Base-by-base conservation (phyloP, 2,888 invertebrate genomes). In the Craniophora ligustri region DNA sequence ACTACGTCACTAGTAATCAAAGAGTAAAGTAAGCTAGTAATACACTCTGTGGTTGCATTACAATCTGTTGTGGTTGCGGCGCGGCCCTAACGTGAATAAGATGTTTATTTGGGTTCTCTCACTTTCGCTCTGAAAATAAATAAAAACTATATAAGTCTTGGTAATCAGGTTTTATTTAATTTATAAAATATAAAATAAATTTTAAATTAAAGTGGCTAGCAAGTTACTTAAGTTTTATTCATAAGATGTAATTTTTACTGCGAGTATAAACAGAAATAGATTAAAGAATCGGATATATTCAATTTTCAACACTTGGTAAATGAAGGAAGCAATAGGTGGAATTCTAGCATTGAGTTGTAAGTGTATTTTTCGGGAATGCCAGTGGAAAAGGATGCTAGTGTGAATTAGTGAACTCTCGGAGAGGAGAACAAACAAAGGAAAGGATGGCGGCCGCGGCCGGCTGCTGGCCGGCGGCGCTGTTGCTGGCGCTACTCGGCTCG, bases 191-290 rank as follows among this genome's bases (percentile, higher is more conserved):
- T 3, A 18, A 10, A 7, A 13, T 35, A 7, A 3, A 23, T 7
- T 13, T 16, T 31, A 1, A 35, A 13, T 23, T 7, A 3, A 21
- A 38, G 46, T 46, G 46, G 26, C 18, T 32, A 48, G 46, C 53
- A 60, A 41, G n/a, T n/a, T 11, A 51, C 45, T n/a, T 47, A 38
- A 50, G 26, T 54, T 67, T 41, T 34, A 48, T 36, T 54, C 21
- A 45, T 31, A 47, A 39, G 48, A 48, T 46, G 46, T 41, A 31
- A 45, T 31, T 30, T 36, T 55, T 47, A 41, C 10, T 65, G 51
- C 60, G 16, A 36, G 39, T 41, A 19, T 58, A 60, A 71, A 68
- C 62, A 58, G 48, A 67, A 72, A 72, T 69, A 72, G 68, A 68
- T 46, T 36, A 19, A 57, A n/a, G 19, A 10, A 10, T 23, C 10